Evolutionary conservation across 2,797 vertebrate genomes (phyloP).

Genomic region (Naso thynnoides): DNA sequence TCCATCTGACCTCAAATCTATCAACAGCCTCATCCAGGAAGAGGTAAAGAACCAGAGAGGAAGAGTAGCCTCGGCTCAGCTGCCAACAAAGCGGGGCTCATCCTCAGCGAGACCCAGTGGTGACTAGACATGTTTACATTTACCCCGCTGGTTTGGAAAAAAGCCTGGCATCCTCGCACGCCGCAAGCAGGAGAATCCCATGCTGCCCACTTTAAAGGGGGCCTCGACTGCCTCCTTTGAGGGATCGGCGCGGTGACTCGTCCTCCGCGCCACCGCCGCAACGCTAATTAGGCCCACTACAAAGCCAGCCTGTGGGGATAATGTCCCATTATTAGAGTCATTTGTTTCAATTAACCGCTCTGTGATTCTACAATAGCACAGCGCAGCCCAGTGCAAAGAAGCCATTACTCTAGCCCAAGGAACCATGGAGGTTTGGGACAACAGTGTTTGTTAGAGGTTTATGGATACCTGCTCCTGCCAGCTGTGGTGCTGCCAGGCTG

Average conservation of each 20-base stretch:
- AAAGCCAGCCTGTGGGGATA: slow-evolving; percentile 97
- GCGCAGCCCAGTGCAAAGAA: slow-evolving; percentile 92
- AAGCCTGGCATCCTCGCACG: slow-evolving; percentile 18
- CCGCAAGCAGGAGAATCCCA: slow-evolving; percentile 53
- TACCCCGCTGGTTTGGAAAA: slow-evolving; percentile 37
- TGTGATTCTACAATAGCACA: slow-evolving; percentile 98
- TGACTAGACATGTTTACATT: slow-evolving; percentile 63
- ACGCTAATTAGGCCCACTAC: slow-evolving; percentile 99
- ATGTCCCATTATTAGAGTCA: slow-evolving; percentile 99
- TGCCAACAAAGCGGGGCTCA: background rate
- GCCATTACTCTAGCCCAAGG: slow-evolving; percentile 93
- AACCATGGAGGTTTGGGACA: slow-evolving; percentile 72
- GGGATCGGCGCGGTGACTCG: slow-evolving; percentile 88
- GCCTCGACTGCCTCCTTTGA: slow-evolving; percentile 87
- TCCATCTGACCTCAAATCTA: slow-evolving; percentile 8
- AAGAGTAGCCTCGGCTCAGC: slow-evolving; percentile 4
- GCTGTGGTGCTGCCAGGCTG: slow-evolving; percentile 44
- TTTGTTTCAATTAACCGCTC: slow-evolving; percentile 99
- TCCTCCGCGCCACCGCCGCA: slow-evolving; percentile 87
- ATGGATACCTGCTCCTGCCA: slow-evolving; percentile 65
- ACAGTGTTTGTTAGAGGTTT: slow-evolving; percentile 57
- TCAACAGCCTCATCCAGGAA: background rate
- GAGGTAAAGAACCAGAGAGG: background rate
- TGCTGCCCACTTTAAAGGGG: slow-evolving; percentile 61
- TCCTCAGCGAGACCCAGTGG: slow-evolving; percentile 15